Evolutionary conservation across 2,113 vertebrate species (phyloP), one percentile per base, ranked within the genome.

Genomic region (Notothenia coriiceps): DNA sequence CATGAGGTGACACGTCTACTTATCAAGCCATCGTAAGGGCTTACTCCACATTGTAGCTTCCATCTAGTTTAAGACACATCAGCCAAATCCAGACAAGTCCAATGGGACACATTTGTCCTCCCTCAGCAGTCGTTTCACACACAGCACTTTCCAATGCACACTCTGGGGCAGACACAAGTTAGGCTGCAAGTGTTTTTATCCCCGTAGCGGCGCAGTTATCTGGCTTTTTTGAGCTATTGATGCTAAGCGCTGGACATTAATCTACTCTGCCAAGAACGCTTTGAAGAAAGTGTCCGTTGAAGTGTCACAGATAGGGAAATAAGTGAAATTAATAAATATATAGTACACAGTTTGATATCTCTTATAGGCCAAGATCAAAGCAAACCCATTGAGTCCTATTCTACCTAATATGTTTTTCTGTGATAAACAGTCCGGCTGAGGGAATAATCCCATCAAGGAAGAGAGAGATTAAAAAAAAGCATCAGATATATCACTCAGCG

Each of bases 381-480:
- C 80, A 77, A 87, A 86, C 89, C 90, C 87, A 92, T 93, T 88
- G 90, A 90, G 88, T 88, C 82, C 83, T 88, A 89, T 90, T 92
- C 88, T 91, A 90, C 82, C 90, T 90, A 91, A 93, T 94, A 90
- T 92, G 91, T 92, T 93, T 89, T 89, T 52, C 84, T 86, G 84
- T 93, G 90, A 92, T 94, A 91, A 93, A 93, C 91, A 92, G 93
- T 93, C 92, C 47, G 61, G 75, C 89, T 87, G 74, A 88, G 71
- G 86, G 78, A 90, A 92, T 93, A 94, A 94, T 93, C 92, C 93
- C 86, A 92, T 94, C 92, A 94, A 92, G 88, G 86, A 90, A 90
- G 78, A 80, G 83, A 87, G 68, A 89, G 88, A 90, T 91, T 90
- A 87, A 89, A 82, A 83, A 72, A 77, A 77, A 78, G 43, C 72